These are phyloP conservation scores for Callopanchax toddi DNA, from an alignment of 2,113 vertebrate species.

Conservation along the genomic window DNA sequence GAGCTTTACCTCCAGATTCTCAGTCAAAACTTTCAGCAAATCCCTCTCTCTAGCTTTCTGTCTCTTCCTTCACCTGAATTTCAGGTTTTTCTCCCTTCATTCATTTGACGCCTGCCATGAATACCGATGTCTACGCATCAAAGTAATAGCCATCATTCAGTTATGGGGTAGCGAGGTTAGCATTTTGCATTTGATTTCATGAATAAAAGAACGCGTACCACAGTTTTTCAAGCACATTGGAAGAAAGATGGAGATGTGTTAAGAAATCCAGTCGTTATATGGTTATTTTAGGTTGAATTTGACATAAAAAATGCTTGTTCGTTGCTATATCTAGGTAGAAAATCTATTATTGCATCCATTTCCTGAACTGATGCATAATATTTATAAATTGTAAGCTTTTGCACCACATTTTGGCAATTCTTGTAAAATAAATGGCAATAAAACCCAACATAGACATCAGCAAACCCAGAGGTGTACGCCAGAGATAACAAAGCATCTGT, in stretches of 20 bases:
- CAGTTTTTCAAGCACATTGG: neutral
- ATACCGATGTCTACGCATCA: slow-evolving; percentile 10
- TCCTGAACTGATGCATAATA: neutral
- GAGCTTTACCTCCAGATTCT: slow-evolving; percentile 60
- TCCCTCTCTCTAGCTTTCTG: slow-evolving; percentile 21
- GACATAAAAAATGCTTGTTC: too few relatives aligned
- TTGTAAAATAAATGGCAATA: too few relatives aligned
- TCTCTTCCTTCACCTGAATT: neutral
- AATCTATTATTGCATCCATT: neutral
- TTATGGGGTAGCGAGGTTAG: slow-evolving; percentile 2
- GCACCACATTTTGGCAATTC: neutral
- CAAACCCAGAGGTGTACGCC: slow-evolving; percentile 25
- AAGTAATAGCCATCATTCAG: slow-evolving; percentile 7
- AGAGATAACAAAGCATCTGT: slow-evolving; percentile 51
- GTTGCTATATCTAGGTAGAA: neutral
- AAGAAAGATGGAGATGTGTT: neutral
- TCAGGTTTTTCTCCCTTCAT: neutral
- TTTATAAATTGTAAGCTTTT: neutral
- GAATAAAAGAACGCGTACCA: neutral
- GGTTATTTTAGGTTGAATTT: neutral
- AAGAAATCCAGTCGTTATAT: neutral
- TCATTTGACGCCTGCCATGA: slow-evolving; percentile 9
- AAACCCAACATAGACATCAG: too few relatives aligned
- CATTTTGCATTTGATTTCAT: neutral
- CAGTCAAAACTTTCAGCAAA: slow-evolving; percentile 56